Base-by-base conservation (phyloP, 1,140 invertebrate species). In the Drosophila serrata region DNA sequence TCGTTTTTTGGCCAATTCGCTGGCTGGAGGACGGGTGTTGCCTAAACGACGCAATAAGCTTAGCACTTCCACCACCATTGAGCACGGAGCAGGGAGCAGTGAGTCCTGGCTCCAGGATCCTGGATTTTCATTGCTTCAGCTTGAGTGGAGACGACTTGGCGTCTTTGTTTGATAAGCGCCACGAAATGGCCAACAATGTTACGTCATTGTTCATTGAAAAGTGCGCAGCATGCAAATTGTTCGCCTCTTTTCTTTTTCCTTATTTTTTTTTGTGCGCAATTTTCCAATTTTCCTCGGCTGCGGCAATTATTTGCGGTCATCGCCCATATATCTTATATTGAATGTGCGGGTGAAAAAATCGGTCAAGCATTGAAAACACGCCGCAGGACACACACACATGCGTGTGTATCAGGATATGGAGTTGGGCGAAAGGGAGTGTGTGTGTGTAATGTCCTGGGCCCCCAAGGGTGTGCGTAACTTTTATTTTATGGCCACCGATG, bases 401-500 rank as follows among this genome's bases (percentile, higher is more conserved):
- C 29, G 40, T 53, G 33, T 49, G 37, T 33, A 0, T 6, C 22
- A 2, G 40, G 15, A 24, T 1, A 27, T 27, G 24, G 45, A 11
- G 15, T 6, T 27, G 45, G 45, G 45, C 45, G 45, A 29, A 29
- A 45, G 64, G 49, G 57, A 37, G 27, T 37, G n/a, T 84, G 70
- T 84, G 27, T 37, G n/a, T 84, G 70, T 84, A 75, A 87, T 87
- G 77, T 73, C 69, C 69, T 84, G 75, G 80, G n/a, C n/a, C 80
- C 88, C 75, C 90, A 57, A 67, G 90, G 90, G 90, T 90, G 86
- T 90, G 76, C 79, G 81, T 90, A 91, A 91, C 81, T 91, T 91
- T 91, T 91, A 91, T 91, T 91, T 91, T 91, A 91, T 91, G 90
- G 81, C 79, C 56, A 68, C 84, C 56, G 81, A 85, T 91, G 90